A percentile compares a stretch with the other conserved stretches of the same genome.
Conservation (phyloP, 2,113 vertebrate species). For the Psephotus haematonotus region DNA sequence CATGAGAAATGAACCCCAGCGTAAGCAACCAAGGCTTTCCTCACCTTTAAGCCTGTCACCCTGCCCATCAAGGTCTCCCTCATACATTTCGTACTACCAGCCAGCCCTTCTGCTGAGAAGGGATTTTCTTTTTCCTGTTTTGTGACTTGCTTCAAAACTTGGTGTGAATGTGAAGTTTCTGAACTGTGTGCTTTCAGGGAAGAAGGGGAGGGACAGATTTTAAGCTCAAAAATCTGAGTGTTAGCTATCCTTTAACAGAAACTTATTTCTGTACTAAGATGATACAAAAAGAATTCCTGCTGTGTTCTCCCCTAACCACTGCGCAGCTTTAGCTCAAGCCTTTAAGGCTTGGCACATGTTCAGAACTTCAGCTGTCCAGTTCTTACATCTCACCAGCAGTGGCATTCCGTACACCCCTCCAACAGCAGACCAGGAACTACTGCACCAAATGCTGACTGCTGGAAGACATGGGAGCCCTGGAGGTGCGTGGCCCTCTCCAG, state of each 20-base stretch:
- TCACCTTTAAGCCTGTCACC: neutral
- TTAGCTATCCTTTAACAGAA: neutral
- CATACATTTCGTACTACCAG: neutral
- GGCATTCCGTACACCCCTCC: neutral
- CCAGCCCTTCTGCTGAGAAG: neutral
- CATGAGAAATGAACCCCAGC: neutral
- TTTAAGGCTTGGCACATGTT: neutral
- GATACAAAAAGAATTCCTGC: neutral
- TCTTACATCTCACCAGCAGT: neutral
- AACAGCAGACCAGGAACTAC: neutral
- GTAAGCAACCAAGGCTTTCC: neutral
- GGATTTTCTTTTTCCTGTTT: neutral
- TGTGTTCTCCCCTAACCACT: neutral
- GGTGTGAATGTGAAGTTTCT: neutral
- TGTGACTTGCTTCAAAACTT: neutral
- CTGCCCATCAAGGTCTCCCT: neutral
- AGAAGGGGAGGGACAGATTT: neutral
- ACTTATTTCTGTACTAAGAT: neutral
- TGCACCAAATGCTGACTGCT: neutral
- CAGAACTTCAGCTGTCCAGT: neutral
- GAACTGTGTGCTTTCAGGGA: neutral
- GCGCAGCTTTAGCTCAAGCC: neutral
- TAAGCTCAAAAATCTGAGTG: neutral
- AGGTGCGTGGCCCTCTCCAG: neutral
- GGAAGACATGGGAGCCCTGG: fast-evolving